Percentiles rank a stretch among this genome's conserved stretches.
Evolutionary conservation across 2,113 vertebrate species (phyloP).

Genomic region (Theristicus caerulescens): DNA sequence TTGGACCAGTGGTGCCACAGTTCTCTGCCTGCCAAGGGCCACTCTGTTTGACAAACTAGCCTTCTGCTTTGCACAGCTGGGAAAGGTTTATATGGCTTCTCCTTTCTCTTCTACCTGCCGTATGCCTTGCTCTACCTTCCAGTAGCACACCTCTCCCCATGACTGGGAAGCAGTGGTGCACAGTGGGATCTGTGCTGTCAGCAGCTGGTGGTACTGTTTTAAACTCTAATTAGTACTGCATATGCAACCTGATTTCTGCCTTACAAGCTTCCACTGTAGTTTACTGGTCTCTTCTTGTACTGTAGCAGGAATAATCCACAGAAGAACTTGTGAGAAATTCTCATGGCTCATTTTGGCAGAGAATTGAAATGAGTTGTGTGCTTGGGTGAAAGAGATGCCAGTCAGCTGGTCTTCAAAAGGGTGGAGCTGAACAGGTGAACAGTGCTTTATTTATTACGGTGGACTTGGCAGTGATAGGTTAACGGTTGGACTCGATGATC

Average conservation of each 20-base stretch:
- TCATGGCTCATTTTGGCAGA: not conserved
- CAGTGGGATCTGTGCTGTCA: not conserved
- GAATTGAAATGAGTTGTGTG: not conserved
- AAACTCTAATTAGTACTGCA: not conserved
- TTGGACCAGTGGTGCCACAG: not conserved
- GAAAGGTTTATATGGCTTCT: not conserved
- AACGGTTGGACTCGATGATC: no score
- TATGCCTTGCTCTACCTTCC: not conserved
- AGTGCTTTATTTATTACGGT: not conserved
- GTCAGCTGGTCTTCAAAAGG: not conserved
- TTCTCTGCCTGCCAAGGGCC: not conserved
- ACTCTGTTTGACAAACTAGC: not conserved
- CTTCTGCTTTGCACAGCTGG: not conserved
- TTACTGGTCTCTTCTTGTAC: not conserved
- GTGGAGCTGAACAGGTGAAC: not conserved
- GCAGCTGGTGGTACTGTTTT: not conserved
- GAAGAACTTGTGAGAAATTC: not conserved
- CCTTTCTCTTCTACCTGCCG: not conserved
- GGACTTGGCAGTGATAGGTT: no score
- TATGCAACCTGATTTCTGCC: not conserved
- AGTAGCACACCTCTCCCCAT: not conserved
- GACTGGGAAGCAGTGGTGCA: not conserved
- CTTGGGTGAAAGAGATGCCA: not conserved
- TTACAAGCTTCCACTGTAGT: not conserved
- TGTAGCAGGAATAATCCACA: not conserved